Base-by-base conservation (phyloP, 2,797 vertebrate genomes). In the Molothrus ater region DNA sequence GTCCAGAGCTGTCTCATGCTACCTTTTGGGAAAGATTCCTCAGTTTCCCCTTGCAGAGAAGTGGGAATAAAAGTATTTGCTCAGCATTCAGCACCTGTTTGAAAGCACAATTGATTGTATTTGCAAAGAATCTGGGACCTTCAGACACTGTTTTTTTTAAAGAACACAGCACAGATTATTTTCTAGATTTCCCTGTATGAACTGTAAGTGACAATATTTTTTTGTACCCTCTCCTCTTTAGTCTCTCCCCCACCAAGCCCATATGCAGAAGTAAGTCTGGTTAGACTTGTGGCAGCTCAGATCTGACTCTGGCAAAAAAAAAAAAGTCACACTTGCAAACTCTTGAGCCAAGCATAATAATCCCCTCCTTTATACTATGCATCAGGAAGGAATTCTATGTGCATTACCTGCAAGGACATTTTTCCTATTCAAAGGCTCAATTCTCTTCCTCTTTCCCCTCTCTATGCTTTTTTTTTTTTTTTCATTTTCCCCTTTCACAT, bases 181-280 rank as follows among this genome's bases (percentile, higher is more conserved):
- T 69, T 81, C 80, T 64, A 25, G 21, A 32, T 90, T 48, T 71
- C 3, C 22, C 15, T 80, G 20, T 34, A n/a, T 43, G 50, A 72
- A 48, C 28, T 65, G 10, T 31, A 36, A 68, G 5, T 36, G 40
- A 20, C 34, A 38, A 43, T 51, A 6, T 26, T 51, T 91, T 68
- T 68, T 73, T 31, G 43, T 57, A 24, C 13, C n/a, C 13, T 59
- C 19, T 73, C 5, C 13, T 21, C 6, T 20, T 51, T 10, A 32
- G 5, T 45, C 17, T 42, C 20, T 31, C 5, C 2, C 6, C 6
- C 5, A 17, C 6, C 7, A 3, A 56, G 1, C 20, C 48, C 43
- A 80, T 20, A 36, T 51, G 40, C 21, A 78, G 36, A 74, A 48
- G 18, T 10, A 2, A 53, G 18, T 3, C 0, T 0, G 4, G 9